Conservation (phyloP, 2,113 vertebrate genomes). For the Saguinus imperator region DNA sequence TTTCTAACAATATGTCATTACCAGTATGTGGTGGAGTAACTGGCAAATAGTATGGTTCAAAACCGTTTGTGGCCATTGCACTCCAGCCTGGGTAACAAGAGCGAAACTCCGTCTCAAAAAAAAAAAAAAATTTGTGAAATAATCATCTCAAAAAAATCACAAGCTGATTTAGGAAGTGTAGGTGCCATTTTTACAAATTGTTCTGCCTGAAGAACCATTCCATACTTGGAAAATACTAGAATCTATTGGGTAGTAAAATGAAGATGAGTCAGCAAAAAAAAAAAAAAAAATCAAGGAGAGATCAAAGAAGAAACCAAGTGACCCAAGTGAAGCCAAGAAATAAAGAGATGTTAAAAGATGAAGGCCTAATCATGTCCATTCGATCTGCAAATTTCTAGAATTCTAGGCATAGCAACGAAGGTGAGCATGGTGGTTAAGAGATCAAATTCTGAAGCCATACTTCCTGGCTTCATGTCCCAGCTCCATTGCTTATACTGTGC, state of each 20-base stretch:
- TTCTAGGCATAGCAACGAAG: background rate
- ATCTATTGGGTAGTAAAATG: background rate
- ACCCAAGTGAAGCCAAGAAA: background rate
- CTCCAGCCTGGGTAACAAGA: too few relatives aligned
- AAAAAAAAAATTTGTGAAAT: background rate
- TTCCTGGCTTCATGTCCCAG: background rate
- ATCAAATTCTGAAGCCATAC: background rate
- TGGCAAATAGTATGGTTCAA: background rate
- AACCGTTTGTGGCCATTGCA: background rate
- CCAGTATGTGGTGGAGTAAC: background rate
- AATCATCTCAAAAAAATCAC: conserved; percentile 7
- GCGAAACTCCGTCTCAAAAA: too few relatives aligned
- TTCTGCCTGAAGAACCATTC: background rate
- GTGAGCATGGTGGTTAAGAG: background rate
- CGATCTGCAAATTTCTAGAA: background rate
- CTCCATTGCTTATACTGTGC: background rate
- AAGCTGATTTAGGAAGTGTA: background rate
- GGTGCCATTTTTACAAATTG: background rate
- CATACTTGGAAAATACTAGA: background rate
- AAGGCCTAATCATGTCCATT: background rate
- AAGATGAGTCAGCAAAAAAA: background rate
- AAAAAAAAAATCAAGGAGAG: background rate
- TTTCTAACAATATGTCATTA: background rate
- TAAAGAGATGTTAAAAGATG: background rate
- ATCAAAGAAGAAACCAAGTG: background rate